Conservation (phyloP, 2,797 vertebrate genomes). For the Acipenser ruthenus region DNA sequence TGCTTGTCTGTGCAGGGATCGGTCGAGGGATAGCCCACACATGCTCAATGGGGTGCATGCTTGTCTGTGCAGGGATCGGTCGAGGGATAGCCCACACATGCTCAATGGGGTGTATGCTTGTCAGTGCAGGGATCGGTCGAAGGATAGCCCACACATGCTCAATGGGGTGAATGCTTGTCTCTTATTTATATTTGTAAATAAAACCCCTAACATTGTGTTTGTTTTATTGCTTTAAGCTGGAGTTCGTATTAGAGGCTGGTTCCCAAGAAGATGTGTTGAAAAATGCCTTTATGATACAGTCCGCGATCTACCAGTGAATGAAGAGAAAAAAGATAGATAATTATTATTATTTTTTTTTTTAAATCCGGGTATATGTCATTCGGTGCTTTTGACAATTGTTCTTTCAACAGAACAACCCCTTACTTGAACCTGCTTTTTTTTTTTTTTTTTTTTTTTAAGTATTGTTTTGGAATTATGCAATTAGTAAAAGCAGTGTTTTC, state of each 20-base stretch:
- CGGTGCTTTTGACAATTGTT: slow-evolving; percentile 33
- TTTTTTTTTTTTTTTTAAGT: slow-evolving; percentile 23
- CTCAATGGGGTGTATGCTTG: too few species aligned
- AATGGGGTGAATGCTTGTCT: not conserved
- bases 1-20: too few species aligned
- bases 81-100: too few species aligned
- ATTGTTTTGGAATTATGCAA: slow-evolving; percentile 52
- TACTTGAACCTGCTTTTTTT: slow-evolving; percentile 54
- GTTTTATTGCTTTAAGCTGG: slow-evolving; percentile 57
- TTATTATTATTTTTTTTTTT: slow-evolving; percentile 26
- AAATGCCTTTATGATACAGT: slow-evolving; percentile 84
- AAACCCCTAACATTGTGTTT: slow-evolving; percentile 2
- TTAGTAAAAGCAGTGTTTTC: slow-evolving; percentile 43
- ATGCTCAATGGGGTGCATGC: too few species aligned
- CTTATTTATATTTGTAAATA: not conserved
- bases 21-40: too few species aligned
- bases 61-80: too few species aligned
- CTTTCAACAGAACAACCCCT: slow-evolving; percentile 38
- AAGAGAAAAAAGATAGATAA: slow-evolving; percentile 91
- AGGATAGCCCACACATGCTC: too few species aligned
- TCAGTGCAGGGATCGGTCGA: too few species aligned
- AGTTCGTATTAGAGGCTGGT: slow-evolving; percentile 84
- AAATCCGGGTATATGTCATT: slow-evolving; percentile 31
- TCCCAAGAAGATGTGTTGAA: slow-evolving; percentile 90
- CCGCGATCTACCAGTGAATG: slow-evolving; percentile 61